Base-by-base conservation (phyloP, 2,113 vertebrate genomes). In the Elephas maximus region DNA sequence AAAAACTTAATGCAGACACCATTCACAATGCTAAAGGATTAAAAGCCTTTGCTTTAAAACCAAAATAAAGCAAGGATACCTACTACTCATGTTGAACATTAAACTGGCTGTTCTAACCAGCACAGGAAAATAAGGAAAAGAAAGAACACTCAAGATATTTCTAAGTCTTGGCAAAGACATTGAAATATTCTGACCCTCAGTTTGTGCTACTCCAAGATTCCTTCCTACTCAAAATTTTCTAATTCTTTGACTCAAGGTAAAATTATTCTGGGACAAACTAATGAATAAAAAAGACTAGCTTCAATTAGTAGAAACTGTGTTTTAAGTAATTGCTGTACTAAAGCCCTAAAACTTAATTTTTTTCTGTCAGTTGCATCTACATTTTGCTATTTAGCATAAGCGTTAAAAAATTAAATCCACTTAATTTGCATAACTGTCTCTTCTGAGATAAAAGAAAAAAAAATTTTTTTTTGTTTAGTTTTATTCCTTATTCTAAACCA, bases 351-450 rank as follows among this genome's bases (percentile, higher is more conserved):
- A 21, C 30, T 48, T 71, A 62, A 51, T 86, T 86, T 67, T 87
- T 24, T 94, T 88, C 12, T 62, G n/a, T 69, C 45, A 67, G 2
- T 67, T 80, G 53, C 62, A 44, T 82, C 24, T 78, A 8, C 15
- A 37, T 74, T 87, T 96, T 85, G 65, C 30, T 85, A 51, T 86
- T 88, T 57, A 48, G 9, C 20, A 8, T 88, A 77, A 88, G 78
- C 45, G 53, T 71, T 88, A 62, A 30, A 80, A 80, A 86, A 44
- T 81, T 86, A 81, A 93, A 80, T 62, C 65, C 41, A 77, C 23
- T 51, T 78, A 84, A 51, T 82, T 74, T 51, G 21, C 45, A 41
- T 81, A 86, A 76, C 44, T 81, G 1, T 88, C 63, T 88, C 71
- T 78, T 83, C 44, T 65, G 80, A 90, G 26, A 57, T 73, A 28